Conservation (phyloP, 2,797 vertebrate species). For the Rhinella marina region DNA sequence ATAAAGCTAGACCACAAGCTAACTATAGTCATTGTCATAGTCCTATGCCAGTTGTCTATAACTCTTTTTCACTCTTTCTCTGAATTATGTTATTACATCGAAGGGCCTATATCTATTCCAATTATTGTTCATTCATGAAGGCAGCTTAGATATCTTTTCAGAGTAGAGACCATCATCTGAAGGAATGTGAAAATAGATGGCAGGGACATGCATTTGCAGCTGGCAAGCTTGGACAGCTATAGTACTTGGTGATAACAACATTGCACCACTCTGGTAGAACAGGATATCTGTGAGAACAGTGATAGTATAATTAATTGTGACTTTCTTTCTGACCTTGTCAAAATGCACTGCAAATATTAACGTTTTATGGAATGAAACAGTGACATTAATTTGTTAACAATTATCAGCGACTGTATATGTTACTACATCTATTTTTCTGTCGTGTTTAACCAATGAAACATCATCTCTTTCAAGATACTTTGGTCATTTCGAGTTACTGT, state of each 20-base stretch:
- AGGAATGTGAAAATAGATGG: constrained; percentile 46
- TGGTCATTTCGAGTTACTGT: background rate
- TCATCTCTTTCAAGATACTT: background rate
- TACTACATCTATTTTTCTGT: background rate
- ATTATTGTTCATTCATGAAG: background rate
- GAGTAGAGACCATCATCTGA: background rate
- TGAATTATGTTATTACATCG: background rate
- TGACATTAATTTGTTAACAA: background rate
- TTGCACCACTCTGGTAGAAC: background rate
- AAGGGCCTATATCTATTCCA: background rate
- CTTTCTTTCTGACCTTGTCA: constrained; percentile 37
- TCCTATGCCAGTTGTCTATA: background rate
- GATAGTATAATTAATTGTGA: constrained; percentile 39
- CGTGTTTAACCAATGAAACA: background rate
- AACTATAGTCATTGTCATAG: background rate
- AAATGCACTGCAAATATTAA: constrained; percentile 18
- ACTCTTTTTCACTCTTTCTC: background rate
- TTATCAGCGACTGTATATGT: background rate
- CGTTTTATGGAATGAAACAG: background rate
- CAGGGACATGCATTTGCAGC: constrained; percentile 28
- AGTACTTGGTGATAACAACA: constrained; percentile 15
- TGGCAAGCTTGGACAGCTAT: constrained; percentile 43
- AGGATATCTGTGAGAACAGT: constrained; percentile 7
- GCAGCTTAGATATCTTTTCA: background rate
- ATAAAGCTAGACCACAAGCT: background rate